Evolutionary conservation across 2,113 vertebrate genomes (phyloP), one percentile per base, ranked within the genome.

Genomic region (Heloderma charlesbogerti): DNA sequence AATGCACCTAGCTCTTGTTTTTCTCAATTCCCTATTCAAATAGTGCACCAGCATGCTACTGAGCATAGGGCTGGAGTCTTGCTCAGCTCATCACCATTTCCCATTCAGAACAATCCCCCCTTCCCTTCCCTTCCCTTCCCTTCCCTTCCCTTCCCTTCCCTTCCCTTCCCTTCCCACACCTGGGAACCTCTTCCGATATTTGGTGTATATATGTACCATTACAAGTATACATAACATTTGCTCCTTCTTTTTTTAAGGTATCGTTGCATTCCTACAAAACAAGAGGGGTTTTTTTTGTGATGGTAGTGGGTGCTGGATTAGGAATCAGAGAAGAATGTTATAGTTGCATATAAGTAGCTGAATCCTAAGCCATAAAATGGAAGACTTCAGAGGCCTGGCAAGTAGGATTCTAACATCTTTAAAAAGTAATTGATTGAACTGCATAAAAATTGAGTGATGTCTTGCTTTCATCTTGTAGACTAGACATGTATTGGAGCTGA

Each of bases 401-500:
- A 88, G 18, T 88, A 45, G 18, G 40, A 45, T 27, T 78, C 15
- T 63, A 78, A 66, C 75, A 78, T 80, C 22, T 37, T 75, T 67
- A 67, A 80, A n/a, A 48, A 6, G 10, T 31, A 6, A 77, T 45
- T 37, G 40, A 88, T 79, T 60, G 80, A 60, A 31, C 12, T 40
- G 51, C n/a, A 67, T 48, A 67, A 66, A 48, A 67, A 79, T 45
- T 20, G 63, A 80, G 54, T 69, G 77, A 81, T 29, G 5, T 69
- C 87, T 81, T 81, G 63, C 69, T 69, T 88, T 81, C 25, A 71
- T 81, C 31, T 80, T 81, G 48, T 88, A 40, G 81, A 80, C 31
- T 79, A 77, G 51, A 37, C 37, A 69, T 80, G 78, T 51, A 67
- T 45, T 48, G 60, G 40, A n/a, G 34, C 34, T 57, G 51, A 87